Percentiles rank a stretch among this genome's conserved stretches.
Evolutionary conservation across 2,797 vertebrate species (phyloP).

Genomic region (Prionace glauca): DNA sequence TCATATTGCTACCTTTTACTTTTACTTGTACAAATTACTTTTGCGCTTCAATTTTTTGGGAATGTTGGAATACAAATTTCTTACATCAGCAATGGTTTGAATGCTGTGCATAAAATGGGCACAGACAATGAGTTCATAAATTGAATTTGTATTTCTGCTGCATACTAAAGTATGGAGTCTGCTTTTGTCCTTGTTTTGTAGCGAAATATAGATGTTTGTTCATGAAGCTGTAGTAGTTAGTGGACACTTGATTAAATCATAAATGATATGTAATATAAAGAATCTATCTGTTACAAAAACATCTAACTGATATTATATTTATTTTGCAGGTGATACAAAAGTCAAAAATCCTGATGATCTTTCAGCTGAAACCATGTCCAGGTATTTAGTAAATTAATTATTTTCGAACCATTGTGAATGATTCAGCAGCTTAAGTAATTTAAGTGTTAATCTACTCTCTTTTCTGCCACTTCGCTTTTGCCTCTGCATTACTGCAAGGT

Average conservation of each 20-base stretch:
- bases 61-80: not conserved
- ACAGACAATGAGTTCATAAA: not conserved
- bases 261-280: not conserved
- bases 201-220: not conserved
- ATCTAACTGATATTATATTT: constrained; percentile 38
- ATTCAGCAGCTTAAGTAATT: not conserved
- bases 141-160: not conserved
- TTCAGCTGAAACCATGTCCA: constrained; percentile 95
- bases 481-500: not conserved
- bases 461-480: not conserved
- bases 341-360: constrained; percentile 87
- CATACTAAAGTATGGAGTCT: not conserved
- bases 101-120: not conserved
- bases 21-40: too few relatives aligned
- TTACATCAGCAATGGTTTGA: not conserved
- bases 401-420: not conserved
- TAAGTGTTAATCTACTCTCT: not conserved
- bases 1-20: not conserved
- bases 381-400: constrained; percentile 61
- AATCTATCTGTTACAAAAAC: not conserved
- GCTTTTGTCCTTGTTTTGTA: not conserved
- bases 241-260: not conserved
- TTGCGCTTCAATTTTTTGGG: not conserved
- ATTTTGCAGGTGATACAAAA: constrained; percentile 80
- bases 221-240: not conserved